Conservation (phyloP, 2,797 vertebrate genomes). For the Trematomus bernacchii region DNA sequence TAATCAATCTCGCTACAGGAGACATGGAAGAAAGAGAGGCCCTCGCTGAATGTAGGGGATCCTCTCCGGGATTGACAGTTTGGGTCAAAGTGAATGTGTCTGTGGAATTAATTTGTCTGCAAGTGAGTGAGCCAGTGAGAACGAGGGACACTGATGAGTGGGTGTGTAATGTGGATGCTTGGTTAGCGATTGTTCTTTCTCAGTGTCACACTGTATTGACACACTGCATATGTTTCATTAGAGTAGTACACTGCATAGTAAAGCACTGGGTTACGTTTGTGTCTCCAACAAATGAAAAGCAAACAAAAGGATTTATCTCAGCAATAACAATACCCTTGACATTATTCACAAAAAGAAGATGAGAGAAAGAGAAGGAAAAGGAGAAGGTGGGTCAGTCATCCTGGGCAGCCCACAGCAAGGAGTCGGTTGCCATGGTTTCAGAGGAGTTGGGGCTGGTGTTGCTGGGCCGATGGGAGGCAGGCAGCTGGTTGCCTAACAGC, state of each 20-base stretch:
- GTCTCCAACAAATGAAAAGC: constrained; percentile 21
- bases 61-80: constrained; percentile 15
- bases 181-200: constrained; percentile 31
- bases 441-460: constrained; percentile 75
- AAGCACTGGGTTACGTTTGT: constrained; percentile 6
- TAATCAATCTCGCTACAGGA: constrained; percentile 56
- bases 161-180: constrained; percentile 46
- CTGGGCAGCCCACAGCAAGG: constrained; percentile 56
- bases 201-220: constrained; percentile 33
- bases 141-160: constrained; percentile 34
- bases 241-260: constrained; percentile 12
- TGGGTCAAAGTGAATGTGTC: constrained; percentile 21
- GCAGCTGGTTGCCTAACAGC: constrained; percentile 75
- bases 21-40: constrained; percentile 7
- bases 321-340: constrained; percentile 29
- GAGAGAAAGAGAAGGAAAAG: constrained; percentile 19
- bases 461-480: constrained; percentile 72
- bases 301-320: constrained; percentile 18
- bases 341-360: constrained; percentile 40
- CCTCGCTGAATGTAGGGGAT: constrained; percentile 21
- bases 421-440: constrained; percentile 79
- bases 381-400: constrained; percentile 40
- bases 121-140: constrained; percentile 27
- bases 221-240: constrained; percentile 16
- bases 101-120: constrained; percentile 18